A percentile compares a stretch with the other conserved stretches of the same genome.
Evolutionary conservation across 2,797 vertebrate genomes (phyloP).

Genomic region (Rhynchotus rufescens): DNA sequence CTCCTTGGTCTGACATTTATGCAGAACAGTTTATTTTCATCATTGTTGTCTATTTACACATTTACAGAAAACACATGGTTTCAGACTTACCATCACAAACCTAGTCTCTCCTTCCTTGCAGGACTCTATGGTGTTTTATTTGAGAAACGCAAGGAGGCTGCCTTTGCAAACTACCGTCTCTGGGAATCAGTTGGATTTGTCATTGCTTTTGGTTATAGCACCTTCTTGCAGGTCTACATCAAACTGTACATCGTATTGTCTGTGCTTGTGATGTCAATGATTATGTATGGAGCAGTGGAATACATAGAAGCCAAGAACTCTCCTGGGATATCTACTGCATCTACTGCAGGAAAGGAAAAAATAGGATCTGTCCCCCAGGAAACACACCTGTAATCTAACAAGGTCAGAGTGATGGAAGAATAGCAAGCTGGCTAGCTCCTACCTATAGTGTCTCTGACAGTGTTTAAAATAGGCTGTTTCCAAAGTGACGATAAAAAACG

Average conservation of each 20-base stretch:
- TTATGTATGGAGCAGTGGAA: slow-evolving; percentile 86
- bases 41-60: not conserved
- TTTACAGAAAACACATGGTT: not conserved
- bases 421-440: not conserved
- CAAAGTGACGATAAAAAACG: not conserved
- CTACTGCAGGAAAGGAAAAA: not conserved
- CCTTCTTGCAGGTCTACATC: slow-evolving; percentile 84
- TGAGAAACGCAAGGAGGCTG: slow-evolving; percentile 89
- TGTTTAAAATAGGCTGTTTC: not conserved
- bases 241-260: slow-evolving; percentile 89
- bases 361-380: not conserved
- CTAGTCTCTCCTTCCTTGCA: slow-evolving; percentile 54
- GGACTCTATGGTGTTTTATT: slow-evolving; percentile 92
- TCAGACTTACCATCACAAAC: not conserved
- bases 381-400: not conserved
- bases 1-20: not conserved
- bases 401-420: not conserved
- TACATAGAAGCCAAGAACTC: slow-evolving; percentile 74
- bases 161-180: slow-evolving; percentile 94
- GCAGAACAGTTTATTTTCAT: not conserved
- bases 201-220: slow-evolving; percentile 92
- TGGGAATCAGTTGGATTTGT: slow-evolving; percentile 94
- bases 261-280: slow-evolving; percentile 78
- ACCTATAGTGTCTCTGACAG: not conserved
- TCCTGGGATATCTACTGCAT: not conserved